Evolutionary conservation across 2,113 vertebrate species (phyloP).

Genomic region (Heloderma charlesbogerti): DNA sequence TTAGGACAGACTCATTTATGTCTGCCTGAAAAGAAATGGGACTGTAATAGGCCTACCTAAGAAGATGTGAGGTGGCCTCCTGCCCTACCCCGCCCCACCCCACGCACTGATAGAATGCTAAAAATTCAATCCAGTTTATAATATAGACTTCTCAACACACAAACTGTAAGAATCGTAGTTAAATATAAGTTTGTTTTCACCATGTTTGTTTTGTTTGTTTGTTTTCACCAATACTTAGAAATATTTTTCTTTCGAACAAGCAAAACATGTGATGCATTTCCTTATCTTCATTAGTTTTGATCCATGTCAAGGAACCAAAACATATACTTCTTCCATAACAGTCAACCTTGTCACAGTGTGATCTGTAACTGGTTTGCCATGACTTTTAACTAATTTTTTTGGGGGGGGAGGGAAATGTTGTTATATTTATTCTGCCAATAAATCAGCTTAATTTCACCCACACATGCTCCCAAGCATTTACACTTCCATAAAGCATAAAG

Average conservation of each 20-base stretch:
- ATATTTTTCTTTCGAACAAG: not conserved
- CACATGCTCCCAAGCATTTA: not conserved
- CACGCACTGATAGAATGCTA: not conserved
- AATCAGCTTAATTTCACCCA: not conserved
- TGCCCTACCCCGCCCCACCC: not conserved
- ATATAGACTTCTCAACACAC: not conserved
- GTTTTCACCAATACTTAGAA: not conserved
- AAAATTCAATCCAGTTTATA: not conserved
- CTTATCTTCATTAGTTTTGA: not conserved
- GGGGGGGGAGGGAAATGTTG: too few species aligned
- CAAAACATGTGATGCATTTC: not conserved
- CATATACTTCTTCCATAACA: not conserved
- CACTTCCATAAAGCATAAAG: slow-evolving; percentile 2
- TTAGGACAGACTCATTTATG: not conserved
- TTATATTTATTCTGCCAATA: not conserved
- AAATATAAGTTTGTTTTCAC: too few species aligned
- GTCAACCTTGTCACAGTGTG: not conserved
- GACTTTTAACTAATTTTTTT: not conserved
- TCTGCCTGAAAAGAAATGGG: not conserved
- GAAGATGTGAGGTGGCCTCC: not conserved
- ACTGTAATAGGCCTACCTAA: not conserved
- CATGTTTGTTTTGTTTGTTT: too few species aligned
- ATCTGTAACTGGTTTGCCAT: not conserved
- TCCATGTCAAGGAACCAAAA: not conserved
- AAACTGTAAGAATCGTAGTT: not conserved